A percentile compares a stretch with the other conserved stretches of the same genome.
These are phyloP conservation scores for Drosophila macrospina DNA, from an alignment of 2,888 invertebrate genomes.

Conservation along the genomic window DNA sequence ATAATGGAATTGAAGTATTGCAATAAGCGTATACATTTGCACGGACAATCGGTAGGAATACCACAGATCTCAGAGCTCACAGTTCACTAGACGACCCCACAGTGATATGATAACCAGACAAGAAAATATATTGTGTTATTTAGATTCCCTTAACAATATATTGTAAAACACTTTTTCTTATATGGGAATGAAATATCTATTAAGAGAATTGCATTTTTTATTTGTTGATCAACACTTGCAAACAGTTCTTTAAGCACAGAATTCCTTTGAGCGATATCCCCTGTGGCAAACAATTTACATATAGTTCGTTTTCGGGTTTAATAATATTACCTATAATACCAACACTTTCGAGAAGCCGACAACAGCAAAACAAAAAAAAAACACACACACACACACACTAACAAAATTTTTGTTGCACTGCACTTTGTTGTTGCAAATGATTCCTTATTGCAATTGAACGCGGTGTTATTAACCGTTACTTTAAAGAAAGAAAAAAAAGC, in stretches of 20 bases:
- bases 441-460: no score
- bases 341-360: constrained; percentile 36
- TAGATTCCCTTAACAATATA: not conserved
- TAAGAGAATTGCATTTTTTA: not conserved
- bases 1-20: constrained; percentile 18
- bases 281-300: constrained; percentile 38
- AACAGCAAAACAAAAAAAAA: not conserved
- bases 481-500: constrained; percentile 8
- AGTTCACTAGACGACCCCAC: constrained; percentile 6
- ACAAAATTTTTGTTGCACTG: constrained; percentile 27
- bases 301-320: not conserved
- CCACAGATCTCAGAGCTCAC: constrained; percentile 6
- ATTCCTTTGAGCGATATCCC: constrained; percentile 2
- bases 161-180: not conserved
- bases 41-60: constrained; percentile 8
- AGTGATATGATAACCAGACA: not conserved
- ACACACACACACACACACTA: constrained; percentile 3
- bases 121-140: not conserved
- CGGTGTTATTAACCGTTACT: constrained; percentile 5
- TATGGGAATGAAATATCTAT: no score
- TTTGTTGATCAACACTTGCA: not conserved
- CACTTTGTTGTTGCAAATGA: constrained; percentile 8
- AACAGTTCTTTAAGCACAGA: not conserved
- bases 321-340: constrained; percentile 25
- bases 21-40: constrained; percentile 7